Evolutionary conservation across 2,113 vertebrate genomes (phyloP).

Genomic region (Acanthochromis polyacanthus): DNA sequence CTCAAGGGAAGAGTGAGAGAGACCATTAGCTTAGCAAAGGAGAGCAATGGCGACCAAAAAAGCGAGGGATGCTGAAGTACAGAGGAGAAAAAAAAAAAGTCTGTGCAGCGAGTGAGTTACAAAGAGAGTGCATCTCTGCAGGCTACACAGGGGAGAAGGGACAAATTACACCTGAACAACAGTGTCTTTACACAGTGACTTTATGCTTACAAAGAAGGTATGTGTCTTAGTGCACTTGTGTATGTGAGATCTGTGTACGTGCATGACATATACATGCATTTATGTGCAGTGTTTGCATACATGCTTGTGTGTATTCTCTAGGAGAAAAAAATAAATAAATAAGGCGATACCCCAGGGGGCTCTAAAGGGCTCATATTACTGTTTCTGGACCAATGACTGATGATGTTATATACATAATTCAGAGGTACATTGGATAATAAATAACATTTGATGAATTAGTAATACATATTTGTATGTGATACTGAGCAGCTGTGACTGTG

Average conservation of each 20-base stretch:
- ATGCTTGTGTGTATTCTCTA: not conserved
- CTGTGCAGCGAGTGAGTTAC: constrained; percentile 12
- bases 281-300: constrained; percentile 1
- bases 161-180: constrained; percentile 68
- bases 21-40: constrained; percentile 65
- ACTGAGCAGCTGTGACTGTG: constrained; percentile 42
- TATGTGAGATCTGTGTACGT: not conserved
- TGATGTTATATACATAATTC: constrained; percentile 77
- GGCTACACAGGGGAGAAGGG: constrained; percentile 39
- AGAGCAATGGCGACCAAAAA: constrained; percentile 38
- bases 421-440: constrained; percentile 70
- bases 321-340: constrained; percentile 17
- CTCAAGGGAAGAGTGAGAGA: constrained; percentile 66
- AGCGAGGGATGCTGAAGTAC: not conserved
- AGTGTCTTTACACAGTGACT: constrained; percentile 47
- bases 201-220: constrained; percentile 34
- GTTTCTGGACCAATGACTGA: constrained; percentile 65
- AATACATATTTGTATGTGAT: constrained; percentile 57
- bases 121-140: constrained; percentile 42
- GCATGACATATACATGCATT: not conserved
- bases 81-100: constrained; percentile 13
- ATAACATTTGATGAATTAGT: constrained; percentile 77
- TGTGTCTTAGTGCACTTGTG: constrained; percentile 15
- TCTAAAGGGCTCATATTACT: constrained; percentile 61
- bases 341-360: constrained; percentile 42